Conservation (phyloP, 2,113 vertebrate species). For the Micromys minutus region DNA sequence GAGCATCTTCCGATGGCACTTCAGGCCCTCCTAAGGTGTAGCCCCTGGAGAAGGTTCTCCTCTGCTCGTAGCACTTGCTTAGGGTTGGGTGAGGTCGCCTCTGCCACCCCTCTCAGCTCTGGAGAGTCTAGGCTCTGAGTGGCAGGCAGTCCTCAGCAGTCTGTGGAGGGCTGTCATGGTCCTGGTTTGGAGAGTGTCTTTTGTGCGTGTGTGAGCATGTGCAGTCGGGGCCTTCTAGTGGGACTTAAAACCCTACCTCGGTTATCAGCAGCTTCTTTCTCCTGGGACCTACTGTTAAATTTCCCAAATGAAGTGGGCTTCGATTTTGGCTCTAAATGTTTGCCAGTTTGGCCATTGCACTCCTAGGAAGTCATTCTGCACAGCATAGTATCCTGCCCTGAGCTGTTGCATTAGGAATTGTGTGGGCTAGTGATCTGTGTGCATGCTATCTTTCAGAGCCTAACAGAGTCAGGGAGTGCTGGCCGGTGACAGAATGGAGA, state of each 20-base stretch:
- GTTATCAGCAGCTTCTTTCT: not conserved
- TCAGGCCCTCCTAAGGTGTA: not conserved
- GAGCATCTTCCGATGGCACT: not conserved
- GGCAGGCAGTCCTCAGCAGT: not conserved
- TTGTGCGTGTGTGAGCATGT: not conserved
- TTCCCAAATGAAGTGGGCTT: not conserved
- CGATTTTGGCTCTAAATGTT: not conserved
- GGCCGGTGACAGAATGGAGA: not conserved
- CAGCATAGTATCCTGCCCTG: fast-evolving
- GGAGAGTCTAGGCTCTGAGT: not conserved
- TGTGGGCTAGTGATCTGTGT: not conserved
- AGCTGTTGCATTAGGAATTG: not conserved
- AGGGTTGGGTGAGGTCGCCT: not conserved
- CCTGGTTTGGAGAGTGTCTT: not conserved
- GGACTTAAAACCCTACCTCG: not conserved
- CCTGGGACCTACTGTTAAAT: not conserved
- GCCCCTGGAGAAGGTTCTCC: not conserved
- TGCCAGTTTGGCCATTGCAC: not conserved
- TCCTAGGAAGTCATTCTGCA: not conserved
- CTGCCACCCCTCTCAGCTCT: not conserved
- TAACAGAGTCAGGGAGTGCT: not conserved
- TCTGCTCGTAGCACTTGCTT: not conserved
- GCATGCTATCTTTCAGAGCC: not conserved
- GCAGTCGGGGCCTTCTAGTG: not conserved
- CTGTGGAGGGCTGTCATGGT: not conserved